Evolutionary conservation across 2,888 invertebrate genomes (phyloP), one percentile per base, ranked within the genome.

Genomic region (Hirtodrosophila confusa): DNA sequence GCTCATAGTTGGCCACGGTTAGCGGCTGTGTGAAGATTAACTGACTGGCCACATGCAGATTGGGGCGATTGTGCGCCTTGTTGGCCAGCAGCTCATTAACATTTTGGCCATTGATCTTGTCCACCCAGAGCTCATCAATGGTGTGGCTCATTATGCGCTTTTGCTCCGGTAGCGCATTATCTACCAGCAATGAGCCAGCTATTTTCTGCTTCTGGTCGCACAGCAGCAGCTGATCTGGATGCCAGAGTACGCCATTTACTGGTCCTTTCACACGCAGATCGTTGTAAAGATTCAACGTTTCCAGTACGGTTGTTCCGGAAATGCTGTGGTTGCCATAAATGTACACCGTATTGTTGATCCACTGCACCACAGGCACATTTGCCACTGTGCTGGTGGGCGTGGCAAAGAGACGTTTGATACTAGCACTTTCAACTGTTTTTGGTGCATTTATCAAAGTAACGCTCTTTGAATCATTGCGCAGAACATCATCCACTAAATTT

Each of bases 401-500:
- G 8, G 90, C 83, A 48, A 87, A 83, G 2, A 94, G 77, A 57
- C 91, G 87, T 29, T 89, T 84, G 0, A 92, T 90, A 12, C 75
- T 73, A n/a, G 93, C 84, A 53, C 89, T 88, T 5, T 87, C 47
- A 0, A 72, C 47, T 0, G 4, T 33, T 60, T 82, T 82, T 3
- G 56, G 44, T 4, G 61, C 88, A 7, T 48, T 27, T 27, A 84
- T 50, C 35, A 93, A 92, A 1, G 91, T 92, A 1, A 94, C 85
- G 3, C 90, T 78, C 80, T 93, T 23, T 17, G 31, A 57, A 12
- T 75, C 48, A 48, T 90, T 89, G 41, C 92, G 91, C 69, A 93
- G 90, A 12, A 94, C 89, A 75, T 94, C 94, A 7, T 90, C 90
- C 10, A 90, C 82, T 27, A 94, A 88, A 89, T 93, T 91, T 43